Evolutionary conservation across 2,797 vertebrate species (phyloP).

Genomic region (Periophthalmus magnuspinnatus): DNA sequence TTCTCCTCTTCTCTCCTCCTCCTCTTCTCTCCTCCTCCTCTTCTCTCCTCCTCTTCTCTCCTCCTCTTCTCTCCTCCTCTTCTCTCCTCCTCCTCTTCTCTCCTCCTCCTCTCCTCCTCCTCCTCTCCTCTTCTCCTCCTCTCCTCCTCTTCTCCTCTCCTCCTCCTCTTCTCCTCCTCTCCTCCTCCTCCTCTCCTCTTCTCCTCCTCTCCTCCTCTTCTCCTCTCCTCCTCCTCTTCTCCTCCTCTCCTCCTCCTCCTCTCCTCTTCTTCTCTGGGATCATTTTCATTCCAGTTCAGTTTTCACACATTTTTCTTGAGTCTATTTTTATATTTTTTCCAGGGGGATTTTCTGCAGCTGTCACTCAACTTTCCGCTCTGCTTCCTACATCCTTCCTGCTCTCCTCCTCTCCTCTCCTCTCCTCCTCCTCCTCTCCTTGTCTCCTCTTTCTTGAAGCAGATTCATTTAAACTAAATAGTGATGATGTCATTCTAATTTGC

Average conservation of each 20-base stretch:
- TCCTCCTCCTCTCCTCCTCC: too few species aligned
- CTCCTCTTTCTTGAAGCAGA: too few species aligned
- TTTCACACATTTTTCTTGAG: background rate
- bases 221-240: too few species aligned
- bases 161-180: background rate
- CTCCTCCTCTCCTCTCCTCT: background rate
- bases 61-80: rapidly evolving
- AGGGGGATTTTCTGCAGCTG: constrained; percentile 4
- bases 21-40: too few species aligned
- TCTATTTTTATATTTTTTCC: constrained; percentile 8
- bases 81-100: background rate
- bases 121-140: background rate
- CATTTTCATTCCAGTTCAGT: constrained; percentile 1
- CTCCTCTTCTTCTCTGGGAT: background rate
- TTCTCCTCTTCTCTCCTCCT: too few species aligned
- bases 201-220: background rate
- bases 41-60: background rate
- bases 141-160: background rate
- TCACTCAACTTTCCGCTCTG: constrained; percentile 7
- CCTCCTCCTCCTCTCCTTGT: background rate
- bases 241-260: background rate
- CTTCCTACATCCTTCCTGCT: background rate
- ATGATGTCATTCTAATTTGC: too few species aligned
- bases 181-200: background rate
- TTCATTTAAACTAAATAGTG: too few species aligned